These are phyloP conservation scores for Lasioglossum lativentre DNA, from an alignment of 2,888 invertebrate genomes.

Conservation along the genomic window DNA sequence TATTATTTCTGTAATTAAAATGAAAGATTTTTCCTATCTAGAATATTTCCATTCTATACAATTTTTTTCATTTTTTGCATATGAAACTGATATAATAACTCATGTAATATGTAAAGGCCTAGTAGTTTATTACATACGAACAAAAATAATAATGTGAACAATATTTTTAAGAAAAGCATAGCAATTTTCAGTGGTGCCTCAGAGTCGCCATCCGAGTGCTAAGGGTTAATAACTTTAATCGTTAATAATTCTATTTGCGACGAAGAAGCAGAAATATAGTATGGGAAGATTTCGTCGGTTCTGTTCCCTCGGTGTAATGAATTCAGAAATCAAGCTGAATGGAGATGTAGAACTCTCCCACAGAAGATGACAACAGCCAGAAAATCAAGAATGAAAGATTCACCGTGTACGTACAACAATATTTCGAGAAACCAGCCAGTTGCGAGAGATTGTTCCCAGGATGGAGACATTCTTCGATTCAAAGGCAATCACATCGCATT, in stretches of 20 bases:
- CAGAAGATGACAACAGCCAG: neutral
- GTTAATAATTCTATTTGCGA: neutral
- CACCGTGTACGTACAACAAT: slow-evolving; percentile 8
- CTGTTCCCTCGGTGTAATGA: neutral
- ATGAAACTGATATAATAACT: too few species aligned
- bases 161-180: too few species aligned
- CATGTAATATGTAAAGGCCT: too few species aligned
- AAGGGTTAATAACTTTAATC: neutral
- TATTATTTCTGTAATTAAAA: too few species aligned
- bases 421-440: slow-evolving; percentile 45
- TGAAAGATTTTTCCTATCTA: too few species aligned
- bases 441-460: slow-evolving; percentile 54
- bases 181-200: too few species aligned
- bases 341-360: neutral
- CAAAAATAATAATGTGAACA: too few species aligned
- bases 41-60: too few species aligned
- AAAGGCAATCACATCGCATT: slow-evolving; percentile 79
- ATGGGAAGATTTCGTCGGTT: neutral
- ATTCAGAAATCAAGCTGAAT: neutral
- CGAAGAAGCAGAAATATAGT: neutral
- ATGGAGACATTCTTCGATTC: slow-evolving; percentile 58
- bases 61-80: too few species aligned
- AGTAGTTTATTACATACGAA: too few species aligned
- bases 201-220: too few species aligned
- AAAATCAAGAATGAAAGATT: slow-evolving; percentile 15